These are phyloP conservation scores for Lophotriccus pileatus DNA, from an alignment of 2,797 vertebrate genomes.

Conservation along the genomic window DNA sequence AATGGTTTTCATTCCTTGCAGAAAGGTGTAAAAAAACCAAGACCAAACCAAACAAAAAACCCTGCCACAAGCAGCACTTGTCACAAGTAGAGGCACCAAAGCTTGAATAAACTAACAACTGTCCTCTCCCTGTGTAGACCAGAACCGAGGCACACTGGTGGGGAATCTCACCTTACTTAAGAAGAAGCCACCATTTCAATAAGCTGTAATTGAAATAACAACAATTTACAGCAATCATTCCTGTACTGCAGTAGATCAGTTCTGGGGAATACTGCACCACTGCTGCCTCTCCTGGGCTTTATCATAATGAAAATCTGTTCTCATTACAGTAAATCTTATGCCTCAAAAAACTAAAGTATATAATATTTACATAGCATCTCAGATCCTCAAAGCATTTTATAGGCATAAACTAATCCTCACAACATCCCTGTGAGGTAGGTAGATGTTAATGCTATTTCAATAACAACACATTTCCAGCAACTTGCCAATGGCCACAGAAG, in stretches of 20 bases:
- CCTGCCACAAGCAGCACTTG: background rate
- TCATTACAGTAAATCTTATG: constrained; percentile 28
- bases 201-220: background rate
- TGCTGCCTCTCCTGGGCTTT: background rate
- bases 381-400: constrained; percentile 30
- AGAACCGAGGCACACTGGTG: constrained; percentile 14
- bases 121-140: background rate
- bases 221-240: background rate
- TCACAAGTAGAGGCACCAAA: constrained; percentile 9
- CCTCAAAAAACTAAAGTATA: constrained; percentile 37
- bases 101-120: background rate
- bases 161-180: background rate
- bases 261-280: background rate
- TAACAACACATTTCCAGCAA: background rate
- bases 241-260: background rate
- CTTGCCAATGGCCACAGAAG: background rate
- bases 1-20: background rate
- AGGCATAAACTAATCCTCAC: constrained; percentile 52
- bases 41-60: background rate
- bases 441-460: background rate
- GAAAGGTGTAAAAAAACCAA: background rate
- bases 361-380: constrained; percentile 43
- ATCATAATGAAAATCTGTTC: background rate
- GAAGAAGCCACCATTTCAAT: background rate
- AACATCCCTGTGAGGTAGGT: constrained; percentile 64